A percentile compares a stretch with the other conserved stretches of the same genome.
phyloP scores from a whole-genome alignment of 2,888 invertebrate species.

The Ptycholaimellus sp. region DNA sequence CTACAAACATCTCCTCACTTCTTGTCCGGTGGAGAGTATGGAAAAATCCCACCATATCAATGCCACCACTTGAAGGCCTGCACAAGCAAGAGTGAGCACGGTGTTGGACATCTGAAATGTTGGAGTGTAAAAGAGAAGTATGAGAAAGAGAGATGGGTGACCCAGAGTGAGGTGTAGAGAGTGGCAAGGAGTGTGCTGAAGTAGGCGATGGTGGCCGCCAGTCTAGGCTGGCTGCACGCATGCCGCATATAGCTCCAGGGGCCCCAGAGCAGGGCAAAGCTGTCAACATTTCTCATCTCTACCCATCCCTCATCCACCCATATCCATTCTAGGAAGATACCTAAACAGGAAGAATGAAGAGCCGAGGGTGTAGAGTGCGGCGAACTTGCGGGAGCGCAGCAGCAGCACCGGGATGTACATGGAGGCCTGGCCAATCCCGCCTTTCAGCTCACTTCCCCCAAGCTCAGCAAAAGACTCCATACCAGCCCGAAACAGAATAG shows the following conservation, averaged over 20 bases:
- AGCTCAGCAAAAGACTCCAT: conserved; percentile 10
- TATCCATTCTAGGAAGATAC: conserved; percentile 31
- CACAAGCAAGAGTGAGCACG: no score
- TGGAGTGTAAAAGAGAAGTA: no score
- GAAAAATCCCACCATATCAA: no score
- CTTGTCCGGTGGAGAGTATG: no score
- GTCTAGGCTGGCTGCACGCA: conserved; percentile 53
- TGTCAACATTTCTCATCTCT: no score
- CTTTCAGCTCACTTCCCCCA: background rate
- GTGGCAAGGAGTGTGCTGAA: conserved; percentile 59
- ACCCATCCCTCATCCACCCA: background rate
- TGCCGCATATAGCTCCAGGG: conserved; percentile 66
- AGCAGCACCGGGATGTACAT: conserved; percentile 74
- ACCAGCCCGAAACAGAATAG: conserved; percentile 59
- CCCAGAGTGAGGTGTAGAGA: conserved; percentile 64
- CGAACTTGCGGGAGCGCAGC: conserved; percentile 79
- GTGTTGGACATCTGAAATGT: no score
- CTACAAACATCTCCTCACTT: no score
- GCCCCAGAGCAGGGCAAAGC: conserved; percentile 86
- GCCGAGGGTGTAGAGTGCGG: conserved; percentile 69
- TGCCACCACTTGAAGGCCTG: no score
- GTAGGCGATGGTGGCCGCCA: conserved; percentile 58
- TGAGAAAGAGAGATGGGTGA: no score
- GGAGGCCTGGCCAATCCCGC: conserved; percentile 39
- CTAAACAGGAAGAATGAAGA: conserved; percentile 72